A percentile compares a stretch with the other conserved stretches of the same genome.
Conservation (phyloP, 1,140 invertebrate species). For the Conus ventricosus region DNA sequence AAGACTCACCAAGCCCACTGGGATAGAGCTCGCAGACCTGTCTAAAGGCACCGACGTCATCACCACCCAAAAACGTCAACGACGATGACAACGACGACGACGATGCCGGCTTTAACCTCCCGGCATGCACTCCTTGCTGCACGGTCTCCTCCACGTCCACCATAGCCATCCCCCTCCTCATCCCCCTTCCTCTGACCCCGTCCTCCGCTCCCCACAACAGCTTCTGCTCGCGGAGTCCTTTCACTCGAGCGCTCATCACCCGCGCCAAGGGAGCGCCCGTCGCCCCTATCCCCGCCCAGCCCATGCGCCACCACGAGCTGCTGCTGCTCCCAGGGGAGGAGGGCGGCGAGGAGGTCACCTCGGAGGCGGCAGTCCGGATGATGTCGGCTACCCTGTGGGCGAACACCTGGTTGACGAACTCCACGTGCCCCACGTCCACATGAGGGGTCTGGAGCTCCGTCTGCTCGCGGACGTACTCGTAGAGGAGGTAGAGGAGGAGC, state of each 20-base stretch:
- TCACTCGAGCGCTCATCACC: neutral
- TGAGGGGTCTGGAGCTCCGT: conserved; percentile 5
- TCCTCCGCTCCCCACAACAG: too few species aligned
- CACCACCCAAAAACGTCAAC: neutral
- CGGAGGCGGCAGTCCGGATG: neutral
- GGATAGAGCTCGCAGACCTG: neutral
- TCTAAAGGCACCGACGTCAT: neutral
- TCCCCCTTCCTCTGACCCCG: too few species aligned
- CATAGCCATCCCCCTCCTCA: too few species aligned
- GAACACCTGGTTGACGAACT: conserved; percentile 23
- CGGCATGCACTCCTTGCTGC: neutral
- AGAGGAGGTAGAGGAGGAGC: conserved; percentile 25
- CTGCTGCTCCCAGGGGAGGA: neutral
- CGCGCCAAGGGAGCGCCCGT: neutral
- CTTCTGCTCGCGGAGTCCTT: too few species aligned
- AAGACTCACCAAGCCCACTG: neutral
- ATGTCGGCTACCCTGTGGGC: conserved; percentile 16
- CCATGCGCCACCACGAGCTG: neutral
- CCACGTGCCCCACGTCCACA: conserved; percentile 26
- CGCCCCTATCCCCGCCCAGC: neutral
- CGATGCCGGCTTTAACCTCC: neutral
- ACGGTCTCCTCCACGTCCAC: too few species aligned
- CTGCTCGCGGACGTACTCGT: conserved; percentile 24
- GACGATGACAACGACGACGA: neutral
- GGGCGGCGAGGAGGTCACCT: neutral